Evolutionary conservation across 1,140 invertebrate genomes (phyloP), one percentile per base, ranked within the genome.

Genomic region (Reticulitermes speratus): DNA sequence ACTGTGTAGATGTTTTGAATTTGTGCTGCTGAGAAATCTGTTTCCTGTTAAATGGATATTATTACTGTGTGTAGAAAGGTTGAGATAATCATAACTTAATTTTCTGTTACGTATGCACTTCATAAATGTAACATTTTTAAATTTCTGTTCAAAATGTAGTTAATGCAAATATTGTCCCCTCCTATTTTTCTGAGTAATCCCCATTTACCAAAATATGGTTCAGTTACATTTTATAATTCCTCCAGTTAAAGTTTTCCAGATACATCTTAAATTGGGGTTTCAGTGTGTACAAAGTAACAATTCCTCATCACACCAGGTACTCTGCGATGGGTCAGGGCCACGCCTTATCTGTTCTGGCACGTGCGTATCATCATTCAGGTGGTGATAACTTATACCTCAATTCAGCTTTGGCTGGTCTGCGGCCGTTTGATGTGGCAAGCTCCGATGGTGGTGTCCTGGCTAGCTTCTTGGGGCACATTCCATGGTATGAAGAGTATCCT

Each of bases 271-370:
- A 55, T 55, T 19, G 19, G 52, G 19, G 19, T 55, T 55, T 16
- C 19, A 16, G 14, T 16, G 14, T 55, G 52, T 21, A 55, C 52
- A 48, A 12, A 48, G 48, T 48, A 48, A 16, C 48, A 12, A 16
- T 48, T 11, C 16, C 48, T 48, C 16, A 48, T 16, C 48, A 48
- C 16, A 16, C 9, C 19, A 95, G 95, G 95, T 97, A 98, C 90
- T 99, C 98, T 6, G 97, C 97, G 14, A 99, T 99, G 98, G 97
- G 97, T 11, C 98, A 99, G 90, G 98, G 98, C 0, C 98, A 99
- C 90, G 98, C 96, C 0, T 97, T 99, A 87, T 99, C 98, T 0
- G 93, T 99, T 21, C 92, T 99, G 83, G 94, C 97, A 7, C 93
- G 99, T 88, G 98, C 98, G 0, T 98, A 96, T 91, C 93, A 96